Conservation (phyloP, 2,888 invertebrate genomes). For the Creontiades dilutus region DNA sequence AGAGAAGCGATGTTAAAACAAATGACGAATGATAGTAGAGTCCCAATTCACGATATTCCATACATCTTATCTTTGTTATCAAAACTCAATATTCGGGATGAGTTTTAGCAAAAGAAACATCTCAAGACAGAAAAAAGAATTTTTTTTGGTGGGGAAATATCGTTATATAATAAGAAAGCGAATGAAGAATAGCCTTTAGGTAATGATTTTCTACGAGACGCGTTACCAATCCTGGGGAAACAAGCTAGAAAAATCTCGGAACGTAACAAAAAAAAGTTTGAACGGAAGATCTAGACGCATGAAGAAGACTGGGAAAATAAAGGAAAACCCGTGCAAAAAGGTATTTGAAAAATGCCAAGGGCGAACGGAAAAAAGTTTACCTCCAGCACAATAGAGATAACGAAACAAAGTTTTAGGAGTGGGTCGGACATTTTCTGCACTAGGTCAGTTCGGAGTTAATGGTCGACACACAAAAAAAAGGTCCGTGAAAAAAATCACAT, state of each 20-base stretch:
- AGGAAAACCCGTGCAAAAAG: slow-evolving; percentile 27
- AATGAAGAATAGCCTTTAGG: neutral
- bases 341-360: slow-evolving; percentile 61
- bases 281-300: too few relatives aligned
- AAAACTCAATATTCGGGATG: neutral
- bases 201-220: slow-evolving; percentile 26
- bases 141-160: neutral
- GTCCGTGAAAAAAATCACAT: neutral
- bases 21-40: too few relatives aligned
- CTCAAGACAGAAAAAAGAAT: neutral
- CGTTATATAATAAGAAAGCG: neutral
- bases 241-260: neutral
- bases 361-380: slow-evolving; percentile 56
- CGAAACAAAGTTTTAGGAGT: slow-evolving; percentile 68
- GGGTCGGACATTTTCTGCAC: slow-evolving; percentile 71
- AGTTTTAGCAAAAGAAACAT: neutral
- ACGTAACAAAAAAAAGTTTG: too few relatives aligned
- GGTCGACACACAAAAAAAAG: slow-evolving; percentile 60
- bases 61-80: slow-evolving; percentile 19
- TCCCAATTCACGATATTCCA: neutral
- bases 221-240: neutral
- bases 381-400: slow-evolving; percentile 64
- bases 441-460: slow-evolving; percentile 70
- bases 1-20: too few relatives aligned
- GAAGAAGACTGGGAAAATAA: neutral